phyloP scores from a whole-genome alignment of 2,888 invertebrate species.

The Sicus ferrugineus region DNA sequence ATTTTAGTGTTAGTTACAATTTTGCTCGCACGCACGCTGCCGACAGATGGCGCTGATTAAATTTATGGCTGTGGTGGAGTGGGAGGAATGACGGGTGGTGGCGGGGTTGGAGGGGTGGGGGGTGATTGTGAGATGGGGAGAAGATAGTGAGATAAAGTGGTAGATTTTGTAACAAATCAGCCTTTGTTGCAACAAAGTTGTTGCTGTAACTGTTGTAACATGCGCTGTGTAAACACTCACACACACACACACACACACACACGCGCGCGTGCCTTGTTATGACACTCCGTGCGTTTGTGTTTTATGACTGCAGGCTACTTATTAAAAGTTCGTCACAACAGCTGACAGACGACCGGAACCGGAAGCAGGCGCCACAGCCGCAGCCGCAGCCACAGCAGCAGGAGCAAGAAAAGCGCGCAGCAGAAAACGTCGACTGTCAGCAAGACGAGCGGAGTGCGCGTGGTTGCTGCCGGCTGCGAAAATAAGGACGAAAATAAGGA shows the following conservation, averaged over 20 bases:
- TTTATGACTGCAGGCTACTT: constrained; percentile 41
- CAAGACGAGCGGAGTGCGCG: no score
- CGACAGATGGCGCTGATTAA: constrained; percentile 29
- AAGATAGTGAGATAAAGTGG: not conserved
- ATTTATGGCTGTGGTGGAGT: constrained; percentile 26
- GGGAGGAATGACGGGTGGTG: no score
- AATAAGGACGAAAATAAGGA: not conserved
- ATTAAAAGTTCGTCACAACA: constrained; percentile 49
- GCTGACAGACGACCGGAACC: constrained; percentile 6
- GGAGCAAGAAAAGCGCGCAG: not conserved
- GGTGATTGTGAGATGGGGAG: not conserved
- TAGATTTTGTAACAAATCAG: constrained; percentile 48
- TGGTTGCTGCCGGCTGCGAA: no score
- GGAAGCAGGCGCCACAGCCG: not conserved
- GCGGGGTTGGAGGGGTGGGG: no score
- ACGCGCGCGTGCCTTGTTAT: not conserved
- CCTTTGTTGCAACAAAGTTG: constrained; percentile 39
- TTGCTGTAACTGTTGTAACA: not conserved
- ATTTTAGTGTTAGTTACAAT: constrained; percentile 34
- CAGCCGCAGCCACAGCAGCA: constrained; percentile 7
- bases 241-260: not conserved
- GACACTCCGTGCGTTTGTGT: constrained; percentile 10
- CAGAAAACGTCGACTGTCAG: no score
- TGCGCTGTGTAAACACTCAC: not conserved
- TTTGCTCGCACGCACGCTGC: constrained; percentile 19